phyloP scores from a whole-genome alignment of 2,113 vertebrate species.

The Leuciscus idus region DNA sequence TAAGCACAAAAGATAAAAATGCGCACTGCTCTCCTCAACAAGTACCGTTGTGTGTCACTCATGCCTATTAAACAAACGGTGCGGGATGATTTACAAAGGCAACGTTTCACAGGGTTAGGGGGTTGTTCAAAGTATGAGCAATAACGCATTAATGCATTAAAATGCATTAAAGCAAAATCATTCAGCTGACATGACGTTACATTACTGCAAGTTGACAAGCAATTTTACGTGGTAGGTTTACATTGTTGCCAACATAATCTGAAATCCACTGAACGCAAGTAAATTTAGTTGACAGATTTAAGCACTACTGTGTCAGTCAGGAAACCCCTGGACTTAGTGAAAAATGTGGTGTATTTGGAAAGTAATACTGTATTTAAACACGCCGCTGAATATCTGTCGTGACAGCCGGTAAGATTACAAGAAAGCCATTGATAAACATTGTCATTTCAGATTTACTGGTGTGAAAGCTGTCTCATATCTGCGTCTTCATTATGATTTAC shows the following conservation, averaged over 20 bases:
- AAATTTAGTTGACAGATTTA: slow-evolving; percentile 23
- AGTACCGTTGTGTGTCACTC: neutral
- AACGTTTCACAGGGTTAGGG: neutral
- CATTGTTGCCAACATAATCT: slow-evolving; percentile 32
- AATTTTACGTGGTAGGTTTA: slow-evolving; percentile 19
- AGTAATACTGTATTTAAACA: slow-evolving; percentile 25
- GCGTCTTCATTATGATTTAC: slow-evolving; percentile 64
- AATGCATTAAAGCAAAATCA: slow-evolving; percentile 18
- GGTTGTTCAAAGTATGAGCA: neutral
- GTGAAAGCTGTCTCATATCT: slow-evolving; percentile 51
- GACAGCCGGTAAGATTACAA: slow-evolving; percentile 33
- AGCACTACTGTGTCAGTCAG: slow-evolving; percentile 34
- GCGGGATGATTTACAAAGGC: neutral
- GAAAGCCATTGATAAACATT: slow-evolving; percentile 41
- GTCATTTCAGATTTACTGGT: slow-evolving; percentile 56
- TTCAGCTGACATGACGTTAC: slow-evolving; percentile 27
- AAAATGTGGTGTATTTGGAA: slow-evolving; percentile 17
- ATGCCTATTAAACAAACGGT: neutral
- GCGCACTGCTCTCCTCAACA: neutral
- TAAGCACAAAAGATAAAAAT: neutral
- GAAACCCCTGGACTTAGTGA: slow-evolving; percentile 19
- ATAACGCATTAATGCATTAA: neutral
- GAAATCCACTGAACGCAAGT: slow-evolving; percentile 15
- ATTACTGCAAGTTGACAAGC: slow-evolving; percentile 25
- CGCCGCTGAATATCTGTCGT: slow-evolving; percentile 1